phyloP scores from a whole-genome alignment of 2,113 vertebrate genomes.

The Paracanthobrama guichenoti region DNA sequence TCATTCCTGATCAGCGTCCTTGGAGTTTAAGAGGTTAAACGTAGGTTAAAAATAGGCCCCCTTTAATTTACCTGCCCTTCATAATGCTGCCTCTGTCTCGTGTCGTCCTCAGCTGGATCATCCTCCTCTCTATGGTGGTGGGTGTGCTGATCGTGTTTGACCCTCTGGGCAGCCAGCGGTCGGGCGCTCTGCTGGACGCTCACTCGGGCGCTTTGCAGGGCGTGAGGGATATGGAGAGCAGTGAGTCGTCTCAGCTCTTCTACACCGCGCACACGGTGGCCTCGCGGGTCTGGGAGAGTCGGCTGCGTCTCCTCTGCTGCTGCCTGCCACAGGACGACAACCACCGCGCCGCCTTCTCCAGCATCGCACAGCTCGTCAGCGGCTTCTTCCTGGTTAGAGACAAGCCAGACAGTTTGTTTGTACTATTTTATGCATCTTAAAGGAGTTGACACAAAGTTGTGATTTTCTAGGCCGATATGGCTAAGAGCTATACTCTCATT shows the following conservation, averaged over 20 bases:
- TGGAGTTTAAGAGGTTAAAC: no score
- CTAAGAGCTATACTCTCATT: no score
- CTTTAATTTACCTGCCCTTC: no score
- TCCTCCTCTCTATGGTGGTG: slow-evolving; percentile 82
- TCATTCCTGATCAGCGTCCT: no score
- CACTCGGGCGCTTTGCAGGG: slow-evolving; percentile 55
- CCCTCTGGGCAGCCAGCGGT: slow-evolving; percentile 82
- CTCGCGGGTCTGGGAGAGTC: slow-evolving; percentile 87
- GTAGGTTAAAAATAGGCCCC: no score
- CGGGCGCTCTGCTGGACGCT: slow-evolving; percentile 25
- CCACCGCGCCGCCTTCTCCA: slow-evolving; percentile 86
- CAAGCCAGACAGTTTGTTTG: neutral
- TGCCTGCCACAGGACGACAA: slow-evolving; percentile 90
- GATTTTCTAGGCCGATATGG: no score
- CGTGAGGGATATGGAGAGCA: slow-evolving; percentile 80
- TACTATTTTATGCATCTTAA: neutral
- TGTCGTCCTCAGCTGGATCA: slow-evolving; percentile 82
- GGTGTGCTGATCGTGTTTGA: slow-evolving; percentile 90
- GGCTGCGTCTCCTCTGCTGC: slow-evolving; percentile 88
- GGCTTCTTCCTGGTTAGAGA: slow-evolving; percentile 86
- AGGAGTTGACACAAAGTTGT: no score
- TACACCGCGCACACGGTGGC: slow-evolving; percentile 83
- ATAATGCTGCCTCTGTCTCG: neutral
- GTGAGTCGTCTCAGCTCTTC: slow-evolving; percentile 81
- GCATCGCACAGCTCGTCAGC: slow-evolving; percentile 86